A percentile compares a stretch with the other conserved stretches of the same genome.
Evolutionary conservation across 1,140 invertebrate species (phyloP).

Genomic region (Tachypleus tridentatus): DNA sequence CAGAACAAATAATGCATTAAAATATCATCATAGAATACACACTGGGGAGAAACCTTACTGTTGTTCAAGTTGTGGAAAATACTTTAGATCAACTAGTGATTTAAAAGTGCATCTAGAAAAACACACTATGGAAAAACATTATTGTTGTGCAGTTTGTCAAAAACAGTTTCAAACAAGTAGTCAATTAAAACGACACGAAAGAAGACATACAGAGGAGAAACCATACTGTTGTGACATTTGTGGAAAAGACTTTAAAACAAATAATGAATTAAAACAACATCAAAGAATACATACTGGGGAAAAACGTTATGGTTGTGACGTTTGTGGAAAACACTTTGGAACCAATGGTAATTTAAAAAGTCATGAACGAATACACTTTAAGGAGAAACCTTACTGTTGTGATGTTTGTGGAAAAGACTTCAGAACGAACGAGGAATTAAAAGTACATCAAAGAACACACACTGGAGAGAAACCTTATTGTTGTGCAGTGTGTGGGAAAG

Average conservation of each 20-base stretch:
- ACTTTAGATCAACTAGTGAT: not conserved
- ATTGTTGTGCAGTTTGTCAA: no score
- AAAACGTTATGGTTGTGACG: not conserved
- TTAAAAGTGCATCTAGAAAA: not conserved
- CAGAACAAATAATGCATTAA: no score
- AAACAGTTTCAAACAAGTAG: not conserved
- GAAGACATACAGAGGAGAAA: not conserved
- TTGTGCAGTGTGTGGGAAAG: not conserved
- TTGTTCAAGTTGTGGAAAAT: not conserved
- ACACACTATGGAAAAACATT: no score
- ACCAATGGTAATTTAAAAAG: not conserved
- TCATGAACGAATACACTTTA: not conserved
- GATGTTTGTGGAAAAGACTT: not conserved
- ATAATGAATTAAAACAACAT: not conserved
- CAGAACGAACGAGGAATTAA: not conserved
- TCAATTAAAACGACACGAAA: not conserved
- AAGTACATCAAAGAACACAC: not conserved
- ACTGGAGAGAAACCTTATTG: not conserved
- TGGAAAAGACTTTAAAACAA: not conserved
- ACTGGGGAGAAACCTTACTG: not conserved
- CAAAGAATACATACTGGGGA: not conserved
- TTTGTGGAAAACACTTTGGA: not conserved
- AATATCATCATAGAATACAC: no score
- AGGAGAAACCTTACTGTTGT: not conserved
- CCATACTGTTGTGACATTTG: not conserved